Evolutionary conservation across 2,113 vertebrate genomes (phyloP), one percentile per base, ranked within the genome.

Genomic region (Cairina moschata): DNA sequence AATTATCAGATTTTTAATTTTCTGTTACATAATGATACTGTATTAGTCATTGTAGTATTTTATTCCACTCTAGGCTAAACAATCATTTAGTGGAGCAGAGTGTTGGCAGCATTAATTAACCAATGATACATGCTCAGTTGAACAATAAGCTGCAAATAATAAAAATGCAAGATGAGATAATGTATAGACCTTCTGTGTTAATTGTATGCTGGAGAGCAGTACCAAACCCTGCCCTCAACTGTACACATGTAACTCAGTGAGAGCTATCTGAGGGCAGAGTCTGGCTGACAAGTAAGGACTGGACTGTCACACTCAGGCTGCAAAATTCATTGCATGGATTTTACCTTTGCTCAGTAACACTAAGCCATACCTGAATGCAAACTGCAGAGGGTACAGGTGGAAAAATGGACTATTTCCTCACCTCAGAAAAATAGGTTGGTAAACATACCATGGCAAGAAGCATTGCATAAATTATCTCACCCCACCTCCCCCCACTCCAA

Each of bases 1-100:
- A 98, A 98, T 98, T 97, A 98, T 97, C 95, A 93, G 90, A 96
- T 97, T 98, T 98, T 98, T 97, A 97, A 98, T 98, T 98, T 98
- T 98, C 97, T 96, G 84, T 98, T 97, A 97, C 93, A 96, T 98
- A 97, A 98, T 97, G 97, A 97, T 96, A 96, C 93, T 65, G 87
- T 92, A 96, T 96, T 91, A 95, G 85, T 96, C 96, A 83, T 92
- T 86, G 82, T 83, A 96, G 94, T 85, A 90, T 96, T 98, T 97
- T 96, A 96, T 95, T 97, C 96, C 79, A 95, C 96, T 97, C 96
- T 86, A 94, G 95, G 92, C 97, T 97, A 97, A 97, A 97, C 96
- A 96, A 89, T 97, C 94, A 87, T 97, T 98, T 97, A 98, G 93
- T 93, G 73, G 91, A 97, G 91, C 40, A 73, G 78, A 86, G 32